Conservation (phyloP, 1,140 invertebrate species). For the Drosophila tristis region DNA sequence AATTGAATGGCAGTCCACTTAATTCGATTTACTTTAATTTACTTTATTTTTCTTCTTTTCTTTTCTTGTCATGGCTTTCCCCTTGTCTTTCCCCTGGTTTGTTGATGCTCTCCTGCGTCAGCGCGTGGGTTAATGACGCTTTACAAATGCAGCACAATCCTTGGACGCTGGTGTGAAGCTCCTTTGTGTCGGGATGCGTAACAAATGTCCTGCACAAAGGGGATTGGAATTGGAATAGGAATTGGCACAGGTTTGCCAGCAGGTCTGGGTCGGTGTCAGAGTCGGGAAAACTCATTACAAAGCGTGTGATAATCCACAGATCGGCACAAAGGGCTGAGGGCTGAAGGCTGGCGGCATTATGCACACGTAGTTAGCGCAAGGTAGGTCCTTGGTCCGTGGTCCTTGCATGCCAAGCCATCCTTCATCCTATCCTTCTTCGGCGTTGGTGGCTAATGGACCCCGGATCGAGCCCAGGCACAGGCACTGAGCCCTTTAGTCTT, state of each 20-base stretch:
- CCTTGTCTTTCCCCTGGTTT: slow-evolving; percentile 26
- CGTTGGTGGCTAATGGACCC: slow-evolving; percentile 76
- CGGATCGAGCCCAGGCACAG: too few species aligned
- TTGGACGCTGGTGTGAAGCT: slow-evolving; percentile 37
- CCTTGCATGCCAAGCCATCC: slow-evolving; percentile 17
- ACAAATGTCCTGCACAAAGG: slow-evolving; percentile 55
- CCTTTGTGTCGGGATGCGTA: slow-evolving; percentile 65
- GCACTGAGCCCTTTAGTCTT: slow-evolving; percentile 69
- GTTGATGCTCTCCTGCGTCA: slow-evolving; percentile 38
- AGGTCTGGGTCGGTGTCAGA: slow-evolving; percentile 35
- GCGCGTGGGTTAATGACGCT: slow-evolving; percentile 58
- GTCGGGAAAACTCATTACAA: slow-evolving; percentile 58
- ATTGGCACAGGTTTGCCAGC: slow-evolving; percentile 80
- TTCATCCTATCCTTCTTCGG: slow-evolving; percentile 22
- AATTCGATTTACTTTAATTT: slow-evolving; percentile 77
- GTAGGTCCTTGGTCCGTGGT: slow-evolving; percentile 34
- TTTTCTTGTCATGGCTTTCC: slow-evolving; percentile 3
- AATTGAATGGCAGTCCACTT: slow-evolving; percentile 66
- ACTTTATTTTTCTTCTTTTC: slow-evolving; percentile 54
- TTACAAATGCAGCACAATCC: slow-evolving; percentile 45
- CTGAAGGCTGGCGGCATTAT: slow-evolving; percentile 49
- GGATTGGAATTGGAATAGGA: slow-evolving; percentile 10
- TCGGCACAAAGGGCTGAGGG: slow-evolving; percentile 55
- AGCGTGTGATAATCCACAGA: slow-evolving; percentile 79
- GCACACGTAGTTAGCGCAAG: slow-evolving; percentile 81